phyloP scores from a whole-genome alignment of 1,140 invertebrate species.

The Listronotus bonariensis region DNA sequence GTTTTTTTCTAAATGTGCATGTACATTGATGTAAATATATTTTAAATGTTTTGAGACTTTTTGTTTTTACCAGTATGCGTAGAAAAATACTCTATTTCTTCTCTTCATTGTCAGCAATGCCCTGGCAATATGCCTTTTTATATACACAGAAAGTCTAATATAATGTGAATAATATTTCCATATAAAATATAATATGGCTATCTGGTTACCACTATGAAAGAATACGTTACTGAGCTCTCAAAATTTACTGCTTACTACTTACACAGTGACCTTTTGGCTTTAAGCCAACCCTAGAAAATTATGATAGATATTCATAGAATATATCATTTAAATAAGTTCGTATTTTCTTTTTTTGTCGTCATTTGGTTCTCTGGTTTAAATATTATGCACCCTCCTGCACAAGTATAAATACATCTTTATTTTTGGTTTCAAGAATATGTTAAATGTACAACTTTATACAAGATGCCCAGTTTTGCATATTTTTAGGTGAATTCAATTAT shows the following conservation, averaged over 20 bases:
- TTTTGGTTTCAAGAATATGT: no score
- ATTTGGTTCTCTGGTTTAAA: no score
- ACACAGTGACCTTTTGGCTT: slow-evolving; percentile 33
- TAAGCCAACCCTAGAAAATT: slow-evolving; percentile 29
- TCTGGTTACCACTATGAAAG: slow-evolving; percentile 37
- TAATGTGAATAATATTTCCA: slow-evolving; percentile 37
- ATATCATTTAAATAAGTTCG: slow-evolving; percentile 18
- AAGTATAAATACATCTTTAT: no score
- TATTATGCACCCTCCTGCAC: no score
- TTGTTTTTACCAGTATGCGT: no score
- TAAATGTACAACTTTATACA: no score
- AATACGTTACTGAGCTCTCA: slow-evolving; percentile 31
- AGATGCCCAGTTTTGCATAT: no score
- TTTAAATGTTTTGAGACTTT: no score
- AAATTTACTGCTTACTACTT: slow-evolving; percentile 37
- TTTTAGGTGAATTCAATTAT: no score
- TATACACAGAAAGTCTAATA: slow-evolving; percentile 24
- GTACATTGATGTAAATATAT: no score
- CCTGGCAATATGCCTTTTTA: slow-evolving; percentile 19
- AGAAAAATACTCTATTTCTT: no score
- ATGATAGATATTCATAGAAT: slow-evolving; percentile 30
- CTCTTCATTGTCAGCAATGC: background rate
- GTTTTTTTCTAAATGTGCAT: no score
- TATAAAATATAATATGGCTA: slow-evolving; percentile 35
- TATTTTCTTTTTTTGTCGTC: background rate